These are phyloP conservation scores for Etheostoma nigrum DNA, from an alignment of 2,797 vertebrate species.

Conservation along the genomic window DNA sequence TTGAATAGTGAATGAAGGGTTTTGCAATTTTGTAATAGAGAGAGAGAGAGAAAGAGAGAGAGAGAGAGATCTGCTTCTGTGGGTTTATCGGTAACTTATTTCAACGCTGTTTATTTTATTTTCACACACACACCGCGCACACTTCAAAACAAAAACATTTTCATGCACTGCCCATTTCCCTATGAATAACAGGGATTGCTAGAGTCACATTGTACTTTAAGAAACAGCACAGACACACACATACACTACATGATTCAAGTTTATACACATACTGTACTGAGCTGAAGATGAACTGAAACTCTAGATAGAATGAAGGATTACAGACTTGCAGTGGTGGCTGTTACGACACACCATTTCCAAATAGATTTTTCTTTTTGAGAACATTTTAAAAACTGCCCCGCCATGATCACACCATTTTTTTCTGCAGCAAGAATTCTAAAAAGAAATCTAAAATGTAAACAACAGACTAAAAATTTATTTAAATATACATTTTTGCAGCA, in stretches of 20 bases:
- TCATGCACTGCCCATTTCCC: conserved; percentile 5
- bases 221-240: conserved; percentile 7
- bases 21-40: too few species aligned
- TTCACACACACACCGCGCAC: conserved; percentile 12
- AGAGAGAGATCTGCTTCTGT: too few species aligned
- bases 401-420: background rate
- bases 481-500: background rate
- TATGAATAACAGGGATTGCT: conserved; percentile 51
- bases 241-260: background rate
- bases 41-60: too few species aligned
- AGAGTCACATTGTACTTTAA: conserved; percentile 23
- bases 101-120: conserved; percentile 5
- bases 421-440: background rate
- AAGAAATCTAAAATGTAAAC: background rate
- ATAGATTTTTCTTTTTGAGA: background rate
- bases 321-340: conserved; percentile 9
- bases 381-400: background rate
- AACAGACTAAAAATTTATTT: background rate
- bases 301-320: conserved; percentile 45
- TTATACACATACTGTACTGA: conserved; percentile 13
- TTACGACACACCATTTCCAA: conserved; percentile 8
- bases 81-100: background rate
- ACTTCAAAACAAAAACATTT: conserved; percentile 9
- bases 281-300: conserved; percentile 37
- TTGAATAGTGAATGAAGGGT: background rate